phyloP scores from a whole-genome alignment of 2,113 vertebrate genomes.

The Diadophis punctatus region DNA sequence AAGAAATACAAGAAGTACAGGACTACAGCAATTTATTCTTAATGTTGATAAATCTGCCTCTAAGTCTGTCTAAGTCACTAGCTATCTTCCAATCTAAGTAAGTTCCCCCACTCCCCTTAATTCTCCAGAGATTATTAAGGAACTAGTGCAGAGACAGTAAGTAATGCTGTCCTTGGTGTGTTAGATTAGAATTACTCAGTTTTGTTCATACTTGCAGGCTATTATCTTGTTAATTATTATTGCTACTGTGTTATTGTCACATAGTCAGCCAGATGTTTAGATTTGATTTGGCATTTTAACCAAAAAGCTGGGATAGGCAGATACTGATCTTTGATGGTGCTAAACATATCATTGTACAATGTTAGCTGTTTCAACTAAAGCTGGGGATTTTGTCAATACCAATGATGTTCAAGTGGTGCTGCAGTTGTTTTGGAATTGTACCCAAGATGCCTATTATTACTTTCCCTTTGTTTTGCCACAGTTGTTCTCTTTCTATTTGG shows the following conservation, averaged over 20 bases:
- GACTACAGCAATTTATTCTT: slow-evolving; percentile 30
- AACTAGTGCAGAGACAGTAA: slow-evolving; percentile 7
- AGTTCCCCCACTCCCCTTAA: slow-evolving; percentile 13
- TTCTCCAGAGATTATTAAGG: slow-evolving; percentile 37
- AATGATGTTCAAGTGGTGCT: too few relatives aligned
- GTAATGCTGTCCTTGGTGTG: not conserved
- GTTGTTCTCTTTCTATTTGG: too few relatives aligned
- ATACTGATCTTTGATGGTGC: too few relatives aligned
- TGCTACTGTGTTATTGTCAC: not conserved
- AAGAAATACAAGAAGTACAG: slow-evolving; percentile 38
- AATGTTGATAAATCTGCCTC: slow-evolving; percentile 36
- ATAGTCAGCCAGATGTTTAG: too few relatives aligned
- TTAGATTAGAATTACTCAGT: not conserved
- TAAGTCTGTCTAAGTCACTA: slow-evolving; percentile 51
- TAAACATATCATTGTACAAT: too few relatives aligned
- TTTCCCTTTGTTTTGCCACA: too few relatives aligned
- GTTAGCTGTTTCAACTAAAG: too few relatives aligned
- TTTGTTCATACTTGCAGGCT: not conserved
- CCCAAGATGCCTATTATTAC: too few relatives aligned
- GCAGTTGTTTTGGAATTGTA: too few relatives aligned
- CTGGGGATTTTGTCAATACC: too few relatives aligned
- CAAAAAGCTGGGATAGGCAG: too few relatives aligned
- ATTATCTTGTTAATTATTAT: not conserved
- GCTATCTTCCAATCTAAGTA: slow-evolving; percentile 39
- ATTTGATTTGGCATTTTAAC: too few relatives aligned